phyloP scores from a whole-genome alignment of 2,113 vertebrate species.

The Oophaga pumilio region DNA sequence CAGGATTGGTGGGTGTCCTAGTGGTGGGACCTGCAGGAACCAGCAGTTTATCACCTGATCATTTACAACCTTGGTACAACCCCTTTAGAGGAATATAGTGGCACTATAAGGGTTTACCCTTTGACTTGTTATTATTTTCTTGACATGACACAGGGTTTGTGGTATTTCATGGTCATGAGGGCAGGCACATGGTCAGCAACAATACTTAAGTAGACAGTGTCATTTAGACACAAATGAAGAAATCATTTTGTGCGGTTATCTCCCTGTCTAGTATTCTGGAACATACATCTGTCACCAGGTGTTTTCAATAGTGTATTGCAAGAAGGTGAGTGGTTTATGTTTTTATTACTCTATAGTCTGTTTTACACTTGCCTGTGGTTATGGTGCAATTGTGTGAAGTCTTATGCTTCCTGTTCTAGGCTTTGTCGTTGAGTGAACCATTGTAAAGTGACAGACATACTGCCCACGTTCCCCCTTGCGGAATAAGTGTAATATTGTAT shows the following conservation, averaged over 20 bases:
- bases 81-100: too few relatives aligned
- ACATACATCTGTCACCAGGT: slow-evolving; percentile 14
- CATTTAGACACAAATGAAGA: background rate
- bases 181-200: background rate
- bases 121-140: background rate
- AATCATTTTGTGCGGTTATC: background rate
- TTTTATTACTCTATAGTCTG: slow-evolving; percentile 13
- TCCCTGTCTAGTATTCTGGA: background rate
- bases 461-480: too few relatives aligned
- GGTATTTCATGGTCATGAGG: background rate
- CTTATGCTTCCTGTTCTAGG: background rate
- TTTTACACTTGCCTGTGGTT: slow-evolving; percentile 19
- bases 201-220: background rate
- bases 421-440: background rate
- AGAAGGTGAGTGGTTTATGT: slow-evolving; percentile 21
- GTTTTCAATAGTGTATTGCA: background rate
- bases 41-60: too few relatives aligned
- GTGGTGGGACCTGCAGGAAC: too few relatives aligned
- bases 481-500: too few relatives aligned
- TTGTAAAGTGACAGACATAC: background rate
- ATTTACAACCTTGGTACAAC: too few relatives aligned
- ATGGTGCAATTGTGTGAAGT: slow-evolving; percentile 4
- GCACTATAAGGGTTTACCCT: background rate
- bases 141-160: background rate
- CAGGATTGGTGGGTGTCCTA: too few relatives aligned